A percentile compares a stretch with the other conserved stretches of the same genome.
Conservation (phyloP, 1,140 invertebrate species). For the Holcopasites calliopsidis region DNA sequence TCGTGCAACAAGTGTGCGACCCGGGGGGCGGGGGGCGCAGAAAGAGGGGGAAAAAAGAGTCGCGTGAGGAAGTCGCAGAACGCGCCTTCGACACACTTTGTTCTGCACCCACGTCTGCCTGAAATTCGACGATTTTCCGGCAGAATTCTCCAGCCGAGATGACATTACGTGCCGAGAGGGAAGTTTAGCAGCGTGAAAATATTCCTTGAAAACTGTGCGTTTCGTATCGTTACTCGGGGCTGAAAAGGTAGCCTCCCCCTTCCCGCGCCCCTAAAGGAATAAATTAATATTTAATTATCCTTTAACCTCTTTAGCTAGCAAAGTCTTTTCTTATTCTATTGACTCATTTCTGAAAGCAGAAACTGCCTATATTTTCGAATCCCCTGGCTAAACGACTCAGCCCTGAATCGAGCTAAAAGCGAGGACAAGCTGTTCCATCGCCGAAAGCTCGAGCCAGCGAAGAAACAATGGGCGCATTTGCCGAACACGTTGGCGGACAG, state of each 20-base stretch:
- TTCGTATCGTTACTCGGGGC: no score
- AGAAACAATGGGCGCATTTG: conserved; percentile 17
- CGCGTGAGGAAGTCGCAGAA: background rate
- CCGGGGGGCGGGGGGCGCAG: no score
- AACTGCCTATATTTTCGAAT: no score
- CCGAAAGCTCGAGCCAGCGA: background rate
- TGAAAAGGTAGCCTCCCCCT: no score
- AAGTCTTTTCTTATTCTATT: no score
- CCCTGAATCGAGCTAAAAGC: no score
- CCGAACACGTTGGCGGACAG: conserved; percentile 3
- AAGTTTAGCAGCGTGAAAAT: background rate
- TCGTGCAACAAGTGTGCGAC: conserved; percentile 43
- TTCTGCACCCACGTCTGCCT: background rate
- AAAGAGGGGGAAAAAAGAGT: background rate
- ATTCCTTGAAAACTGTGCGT: background rate
- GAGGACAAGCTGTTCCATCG: background rate
- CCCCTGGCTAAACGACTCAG: no score
- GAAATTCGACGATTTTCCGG: background rate
- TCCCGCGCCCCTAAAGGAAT: no score
- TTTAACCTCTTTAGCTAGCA: no score
- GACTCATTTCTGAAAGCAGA: no score
- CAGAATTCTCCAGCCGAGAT: background rate
- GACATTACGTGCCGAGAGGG: background rate
- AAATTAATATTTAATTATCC: no score
- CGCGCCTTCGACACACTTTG: background rate